phyloP scores from a whole-genome alignment of 2,113 vertebrate genomes.

The Carollia perspicillata region DNA sequence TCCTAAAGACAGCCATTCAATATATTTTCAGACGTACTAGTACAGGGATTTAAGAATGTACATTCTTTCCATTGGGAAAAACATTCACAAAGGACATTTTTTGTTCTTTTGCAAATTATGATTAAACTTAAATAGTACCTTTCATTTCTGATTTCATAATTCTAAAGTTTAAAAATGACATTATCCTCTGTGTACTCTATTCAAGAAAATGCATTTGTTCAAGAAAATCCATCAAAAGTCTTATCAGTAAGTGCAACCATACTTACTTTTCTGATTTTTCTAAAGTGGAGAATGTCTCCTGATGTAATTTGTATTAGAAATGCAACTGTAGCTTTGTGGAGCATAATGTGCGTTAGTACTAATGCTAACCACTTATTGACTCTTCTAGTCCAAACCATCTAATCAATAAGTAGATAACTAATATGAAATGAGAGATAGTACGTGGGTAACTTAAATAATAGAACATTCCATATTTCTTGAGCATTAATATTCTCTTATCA shows the following conservation, averaged over 20 bases:
- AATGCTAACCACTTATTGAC: slow-evolving; percentile 10
- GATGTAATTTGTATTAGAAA: slow-evolving; percentile 32
- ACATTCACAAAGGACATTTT: not conserved
- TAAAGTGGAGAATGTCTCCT: not conserved
- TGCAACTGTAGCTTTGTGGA: not conserved
- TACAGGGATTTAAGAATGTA: not conserved
- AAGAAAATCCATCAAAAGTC: not conserved
- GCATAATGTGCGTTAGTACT: slow-evolving; percentile 14
- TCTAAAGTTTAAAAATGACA: not conserved
- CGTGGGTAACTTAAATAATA: slow-evolving; percentile 45
- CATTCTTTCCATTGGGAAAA: not conserved
- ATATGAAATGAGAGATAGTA: not conserved
- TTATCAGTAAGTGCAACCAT: not conserved
- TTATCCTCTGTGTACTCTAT: not conserved
- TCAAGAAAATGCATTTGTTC: not conserved
- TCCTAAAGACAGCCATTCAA: not conserved
- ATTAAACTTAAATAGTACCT: not conserved
- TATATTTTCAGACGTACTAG: not conserved
- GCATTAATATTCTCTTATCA: not conserved
- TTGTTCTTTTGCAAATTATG: not conserved
- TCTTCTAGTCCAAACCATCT: slow-evolving; percentile 25
- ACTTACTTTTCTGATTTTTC: slow-evolving; percentile 41
- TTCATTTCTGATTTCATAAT: not conserved
- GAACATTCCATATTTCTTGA: not conserved
- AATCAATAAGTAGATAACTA: slow-evolving; percentile 55